These are phyloP conservation scores for Arizona elegans DNA, from an alignment of 2,113 vertebrate genomes.

Conservation along the genomic window DNA sequence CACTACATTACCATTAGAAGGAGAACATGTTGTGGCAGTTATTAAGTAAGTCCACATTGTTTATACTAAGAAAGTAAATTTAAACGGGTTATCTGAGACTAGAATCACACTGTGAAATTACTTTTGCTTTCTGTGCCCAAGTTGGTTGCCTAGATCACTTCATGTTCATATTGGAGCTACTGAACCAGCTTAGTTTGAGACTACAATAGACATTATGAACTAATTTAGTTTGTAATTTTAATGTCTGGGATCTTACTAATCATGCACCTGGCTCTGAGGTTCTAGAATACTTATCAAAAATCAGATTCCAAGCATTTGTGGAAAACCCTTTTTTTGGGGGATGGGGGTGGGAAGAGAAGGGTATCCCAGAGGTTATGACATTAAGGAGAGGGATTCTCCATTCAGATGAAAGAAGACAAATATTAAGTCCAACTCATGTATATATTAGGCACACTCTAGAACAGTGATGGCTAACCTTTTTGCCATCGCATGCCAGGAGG, in stretches of 20 bases:
- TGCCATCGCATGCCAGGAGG: too few relatives aligned
- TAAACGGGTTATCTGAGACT: not conserved
- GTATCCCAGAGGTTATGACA: not conserved
- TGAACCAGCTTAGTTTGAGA: not conserved
- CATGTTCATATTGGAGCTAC: not conserved
- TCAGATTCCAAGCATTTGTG: not conserved
- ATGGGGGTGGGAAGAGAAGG: not conserved
- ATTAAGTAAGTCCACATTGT: not conserved
- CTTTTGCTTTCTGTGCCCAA: not conserved
- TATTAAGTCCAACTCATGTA: not conserved
- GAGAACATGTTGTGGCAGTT: not conserved
- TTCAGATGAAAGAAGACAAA: not conserved
- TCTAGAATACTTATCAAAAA: not conserved
- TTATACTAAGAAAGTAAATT: not conserved
- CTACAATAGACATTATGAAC: not conserved
- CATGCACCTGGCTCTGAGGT: not conserved
- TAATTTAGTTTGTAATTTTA: not conserved
- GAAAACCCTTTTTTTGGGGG: not conserved
- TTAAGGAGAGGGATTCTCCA: not conserved
- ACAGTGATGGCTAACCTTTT: too few relatives aligned
- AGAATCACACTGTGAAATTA: not conserved
- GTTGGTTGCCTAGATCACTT: not conserved
- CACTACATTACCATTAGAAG: not conserved
- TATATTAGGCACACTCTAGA: not conserved
- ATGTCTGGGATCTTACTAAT: not conserved